These are phyloP conservation scores for Phragmatobia fuliginosa DNA, from an alignment of 2,888 invertebrate species.

Conservation along the genomic window DNA sequence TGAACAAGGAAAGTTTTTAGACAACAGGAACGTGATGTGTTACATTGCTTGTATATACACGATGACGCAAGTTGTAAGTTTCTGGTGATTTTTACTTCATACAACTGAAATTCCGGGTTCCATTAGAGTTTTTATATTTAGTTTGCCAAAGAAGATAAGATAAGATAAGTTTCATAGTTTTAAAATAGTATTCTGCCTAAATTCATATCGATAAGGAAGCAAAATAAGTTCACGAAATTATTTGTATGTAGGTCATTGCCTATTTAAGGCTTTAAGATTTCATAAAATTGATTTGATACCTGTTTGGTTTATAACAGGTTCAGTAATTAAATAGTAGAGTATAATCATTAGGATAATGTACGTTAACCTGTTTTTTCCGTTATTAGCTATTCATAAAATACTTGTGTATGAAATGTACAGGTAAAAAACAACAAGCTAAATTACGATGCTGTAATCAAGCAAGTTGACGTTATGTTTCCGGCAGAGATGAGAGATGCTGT, in stretches of 20 bases:
- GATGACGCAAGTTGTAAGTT: slow-evolving; percentile 74
- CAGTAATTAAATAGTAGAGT: no score
- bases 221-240: no score
- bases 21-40: slow-evolving; percentile 77
- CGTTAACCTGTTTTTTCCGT: neutral
- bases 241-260: neutral
- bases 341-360: no score
- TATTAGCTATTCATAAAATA: neutral
- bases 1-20: slow-evolving; percentile 77
- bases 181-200: no score
- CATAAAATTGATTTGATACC: neutral
- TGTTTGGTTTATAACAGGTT: neutral
- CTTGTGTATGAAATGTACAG: slow-evolving; percentile 42
- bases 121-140: no score
- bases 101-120: neutral
- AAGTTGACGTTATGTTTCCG: slow-evolving; percentile 77
- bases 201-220: no score
- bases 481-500: slow-evolving; percentile 69
- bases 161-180: no score
- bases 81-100: neutral
- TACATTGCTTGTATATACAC: slow-evolving; percentile 78
- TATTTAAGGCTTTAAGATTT: neutral
- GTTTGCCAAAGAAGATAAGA: no score
- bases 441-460: slow-evolving; percentile 72
- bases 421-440: slow-evolving; percentile 76